Base-by-base conservation (phyloP, 2,797 vertebrate species). In the Sebastes trivittatus region DNA sequence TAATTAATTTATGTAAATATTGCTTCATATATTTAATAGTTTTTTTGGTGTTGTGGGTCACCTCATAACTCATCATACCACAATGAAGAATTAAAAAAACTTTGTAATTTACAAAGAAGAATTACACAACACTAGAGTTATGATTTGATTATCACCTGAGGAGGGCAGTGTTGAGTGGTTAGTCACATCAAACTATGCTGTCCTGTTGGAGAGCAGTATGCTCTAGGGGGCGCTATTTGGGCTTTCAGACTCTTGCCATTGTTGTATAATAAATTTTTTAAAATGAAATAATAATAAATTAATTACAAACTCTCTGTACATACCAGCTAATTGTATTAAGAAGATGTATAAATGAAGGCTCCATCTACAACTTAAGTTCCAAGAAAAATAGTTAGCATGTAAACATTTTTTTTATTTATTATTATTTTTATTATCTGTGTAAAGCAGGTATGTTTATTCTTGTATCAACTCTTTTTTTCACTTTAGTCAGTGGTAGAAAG, bases 141-240 rank as follows among this genome's bases (percentile, higher is more conserved):
- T 38, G 22, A 18, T 71, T 16, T 9, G 27, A 3, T 30, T 30
- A n/a, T 20, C 8, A 64, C 79, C 84, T 72, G 5, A 10, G 13
- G 82, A 62, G 79, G 82, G 85, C 78, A 90, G 81, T 82, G 80
- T 75, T 88, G 79, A n/a, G 34, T 66, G 7, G 1, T 46, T 25
- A 38, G 20, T 80, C 38, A 76, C 8, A 29, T 25, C 6, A 80
- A 76, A 63, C 11, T 56, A 5, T 32, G 10, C 3, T 11, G 14
- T 54, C 20, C 23, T 27, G 27, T 20, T 30, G 3, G 11, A 6
- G 29, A 64, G 22, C 42, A 29, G 25, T 8, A 9, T 61, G 22
- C 59, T 58, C n/a, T 65, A 67, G 58, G 5, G 68, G 38, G 11
- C 3, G 1, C 36, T 66, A 74, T 9, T 29, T 29, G 4, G 20